Evolutionary conservation across 2,797 vertebrate species (phyloP), one percentile per base, ranked within the genome.

Genomic region (Sandelia bainsii): DNA sequence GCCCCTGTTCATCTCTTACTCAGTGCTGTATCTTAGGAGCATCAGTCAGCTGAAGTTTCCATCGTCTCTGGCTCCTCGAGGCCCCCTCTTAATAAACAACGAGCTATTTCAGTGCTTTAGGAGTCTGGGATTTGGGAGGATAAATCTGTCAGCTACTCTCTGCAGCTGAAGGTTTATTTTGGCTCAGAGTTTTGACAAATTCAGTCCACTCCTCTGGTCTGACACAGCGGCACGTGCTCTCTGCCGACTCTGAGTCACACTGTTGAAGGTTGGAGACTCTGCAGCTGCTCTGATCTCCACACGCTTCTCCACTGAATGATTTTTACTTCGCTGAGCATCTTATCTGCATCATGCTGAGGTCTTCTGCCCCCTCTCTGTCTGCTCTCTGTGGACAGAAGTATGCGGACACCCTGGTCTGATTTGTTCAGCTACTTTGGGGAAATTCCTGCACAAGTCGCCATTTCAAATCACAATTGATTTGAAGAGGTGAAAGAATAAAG

Each of bases 101-200:
- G 17, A 63, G 51, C 52, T 84, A 75, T 87, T 80, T 82, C 60
- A 27, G 58, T 73, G 29, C 20, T 19, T 22, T 3, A 32, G 29
- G 52, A 45, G 50, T 34, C 62, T 54, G 25, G 19, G 72, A 56
- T 34, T 58, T 54, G 25, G 19, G 72, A 56, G 61, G 50, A 74
- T 71, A 57, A 73, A 76, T 67, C 75, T 65, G 40, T 53, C 52
- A 11, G 53, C 20, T 23, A 22, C 34, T 57, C 54, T 8, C 17
- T 71, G 52, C 53, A 51, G 62, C 59, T 53, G 32, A 1, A 23
- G 56, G 46, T 72, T 76, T 69, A 11, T 22, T 62, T 53, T 63
- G 66, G 53, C 62, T 44, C 39, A 0, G 14, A 5, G 65, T 58
- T 46, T 32, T 14, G 70, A 29, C 9, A 0, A 52, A 52, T 5